These are phyloP conservation scores for Teleopsis dalmanni DNA, from an alignment of 1,140 invertebrate species.

Conservation along the genomic window DNA sequence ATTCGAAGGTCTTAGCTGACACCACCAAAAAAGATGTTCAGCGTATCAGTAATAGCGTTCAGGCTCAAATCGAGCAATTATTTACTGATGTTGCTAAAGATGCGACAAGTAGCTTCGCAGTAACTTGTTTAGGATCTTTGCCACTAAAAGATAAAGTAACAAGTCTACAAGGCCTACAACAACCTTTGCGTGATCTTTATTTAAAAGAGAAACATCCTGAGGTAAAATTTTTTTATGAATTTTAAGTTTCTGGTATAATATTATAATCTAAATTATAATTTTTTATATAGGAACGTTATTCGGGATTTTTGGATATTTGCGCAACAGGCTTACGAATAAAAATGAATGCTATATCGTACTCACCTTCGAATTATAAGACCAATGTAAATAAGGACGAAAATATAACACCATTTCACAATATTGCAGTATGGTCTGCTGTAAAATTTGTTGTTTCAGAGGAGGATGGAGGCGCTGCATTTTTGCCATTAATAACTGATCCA, in stretches of 20 bases:
- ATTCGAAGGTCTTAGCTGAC: conserved; percentile 32
- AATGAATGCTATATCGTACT: conserved; percentile 11
- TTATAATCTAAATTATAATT: too few species aligned
- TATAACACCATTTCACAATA: conserved; percentile 76
- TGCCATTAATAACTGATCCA: conserved; percentile 78
- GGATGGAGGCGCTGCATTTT: conserved; percentile 58
- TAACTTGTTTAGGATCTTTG: conserved; percentile 75
- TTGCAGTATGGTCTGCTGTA: conserved; percentile 84
- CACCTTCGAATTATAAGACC: conserved; percentile 6
- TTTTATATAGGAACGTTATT: conserved; percentile 21
- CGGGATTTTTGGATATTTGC: conserved; percentile 61
- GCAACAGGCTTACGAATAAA: conserved; percentile 57
- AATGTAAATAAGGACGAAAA: conserved; percentile 33
- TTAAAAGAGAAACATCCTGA: conserved; percentile 44
- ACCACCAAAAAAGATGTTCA: conserved; percentile 38
- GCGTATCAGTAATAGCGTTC: conserved; percentile 63
- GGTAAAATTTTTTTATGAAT: conserved; percentile 17
- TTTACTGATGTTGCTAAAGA: conserved; percentile 72
- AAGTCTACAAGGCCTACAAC: conserved; percentile 71
- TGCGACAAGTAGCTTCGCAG: conserved; percentile 55
- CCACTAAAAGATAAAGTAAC: conserved; percentile 70
- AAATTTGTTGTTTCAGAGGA: conserved; percentile 60
- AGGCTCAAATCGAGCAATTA: conserved; percentile 77
- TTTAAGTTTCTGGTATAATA: too few species aligned
- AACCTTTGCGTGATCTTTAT: conserved; percentile 71